Evolutionary conservation across 2,888 invertebrate species (phyloP), one percentile per base, ranked within the genome.

Genomic region (Vandiemenella viatica): DNA sequence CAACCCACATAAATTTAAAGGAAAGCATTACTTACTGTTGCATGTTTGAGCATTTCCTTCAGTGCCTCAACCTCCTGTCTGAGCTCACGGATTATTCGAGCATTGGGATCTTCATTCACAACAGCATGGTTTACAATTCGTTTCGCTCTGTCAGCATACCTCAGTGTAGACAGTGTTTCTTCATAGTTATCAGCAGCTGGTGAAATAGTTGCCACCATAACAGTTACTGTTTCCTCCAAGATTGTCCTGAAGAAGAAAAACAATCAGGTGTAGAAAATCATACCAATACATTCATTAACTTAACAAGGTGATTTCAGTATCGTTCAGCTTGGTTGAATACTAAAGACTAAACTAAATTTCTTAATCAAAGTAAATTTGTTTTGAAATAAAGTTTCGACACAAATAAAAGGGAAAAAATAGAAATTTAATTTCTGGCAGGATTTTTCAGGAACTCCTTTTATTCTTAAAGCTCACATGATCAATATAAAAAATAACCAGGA

Each of bases 71-170:
- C 95, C 70, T 98, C 97, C 60, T 90, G 88, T 5, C 95, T 75
- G 50, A 98, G 74, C 65, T 98, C 75, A 41, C 76, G 64, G 46
- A 79, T 77, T 48, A 73, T 68, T 52, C 66, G 68, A 51, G 75
- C 75, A 61, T 74, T 74, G 45, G 73, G 70, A 61, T 74, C 77
- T 66, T 79, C 78, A 65, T 77, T 99, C 60, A 98, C 87, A 38
- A 97, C 91, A 23, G 98, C 97, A 67, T 97, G 93, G 73, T 97
- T 97, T 59, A 97, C 92, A 65, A 99, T 99, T 58, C 92, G 80
- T 73, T 99, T 98, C 52, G 98, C 97, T 57, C 97, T 74, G 68
- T 91, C 91, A 2, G 91, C 90, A 70, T 96, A 96, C 22, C 93
- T 75, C 37, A 98, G 71, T 1, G 97, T 99, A 10, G 96, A 96